Conservation (phyloP, 2,797 vertebrate genomes). For the Peromyscus attwateri region DNA sequence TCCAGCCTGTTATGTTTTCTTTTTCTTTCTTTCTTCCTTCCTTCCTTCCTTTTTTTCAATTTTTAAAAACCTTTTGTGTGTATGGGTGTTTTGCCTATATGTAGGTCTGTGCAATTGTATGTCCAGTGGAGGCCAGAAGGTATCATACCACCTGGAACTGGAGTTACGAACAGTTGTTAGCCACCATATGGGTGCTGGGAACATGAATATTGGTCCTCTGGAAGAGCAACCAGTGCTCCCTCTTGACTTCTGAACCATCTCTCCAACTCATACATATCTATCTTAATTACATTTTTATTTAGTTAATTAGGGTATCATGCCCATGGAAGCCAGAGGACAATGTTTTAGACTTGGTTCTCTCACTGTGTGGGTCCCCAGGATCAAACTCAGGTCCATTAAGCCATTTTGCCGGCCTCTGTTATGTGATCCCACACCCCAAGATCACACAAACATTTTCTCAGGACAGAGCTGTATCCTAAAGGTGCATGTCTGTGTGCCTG, state of each 20-base stretch:
- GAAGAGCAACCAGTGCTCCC: background rate
- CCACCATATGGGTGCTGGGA: background rate
- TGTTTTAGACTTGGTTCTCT: background rate
- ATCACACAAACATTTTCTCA: conserved; percentile 9
- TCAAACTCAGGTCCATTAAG: background rate
- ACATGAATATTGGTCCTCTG: background rate
- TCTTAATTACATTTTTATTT: background rate
- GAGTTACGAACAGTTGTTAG: background rate
- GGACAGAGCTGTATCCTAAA: background rate
- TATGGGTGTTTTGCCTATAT: background rate
- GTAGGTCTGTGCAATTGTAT: background rate
- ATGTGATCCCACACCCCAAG: background rate
- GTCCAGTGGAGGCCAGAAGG: background rate
- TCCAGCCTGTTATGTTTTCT: background rate
- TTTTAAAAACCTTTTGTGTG: background rate
- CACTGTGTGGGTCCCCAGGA: background rate
- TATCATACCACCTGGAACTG: background rate
- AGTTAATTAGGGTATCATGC: background rate
- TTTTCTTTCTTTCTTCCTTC: too few species aligned
- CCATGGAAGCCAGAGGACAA: background rate
- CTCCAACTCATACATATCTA: background rate
- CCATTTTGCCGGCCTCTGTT: background rate
- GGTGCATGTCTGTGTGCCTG: background rate
- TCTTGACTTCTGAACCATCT: background rate
- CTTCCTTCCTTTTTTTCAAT: background rate